Conservation (phyloP, 2,888 invertebrate genomes). For the Alloplasta piceator region DNA sequence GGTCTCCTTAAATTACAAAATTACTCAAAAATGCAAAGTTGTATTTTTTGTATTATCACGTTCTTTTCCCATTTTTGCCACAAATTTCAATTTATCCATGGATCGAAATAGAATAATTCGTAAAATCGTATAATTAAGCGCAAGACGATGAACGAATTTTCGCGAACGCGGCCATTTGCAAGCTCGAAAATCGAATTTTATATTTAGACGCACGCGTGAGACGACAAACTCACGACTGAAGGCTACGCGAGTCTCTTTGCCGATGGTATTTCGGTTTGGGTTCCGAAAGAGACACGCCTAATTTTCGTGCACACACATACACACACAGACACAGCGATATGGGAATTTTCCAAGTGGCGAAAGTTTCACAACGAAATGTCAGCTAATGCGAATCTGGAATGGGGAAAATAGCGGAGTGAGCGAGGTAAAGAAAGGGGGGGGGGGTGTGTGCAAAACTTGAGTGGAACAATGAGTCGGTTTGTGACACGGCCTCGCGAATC, state of each 20-base stretch:
- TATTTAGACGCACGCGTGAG: slow-evolving; percentile 48
- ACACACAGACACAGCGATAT: slow-evolving; percentile 41
- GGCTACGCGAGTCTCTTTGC: slow-evolving; percentile 14
- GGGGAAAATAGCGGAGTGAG: background rate
- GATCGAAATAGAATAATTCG: too few relatives aligned
- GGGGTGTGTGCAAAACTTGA: slow-evolving; percentile 3
- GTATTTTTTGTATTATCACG: too few relatives aligned
- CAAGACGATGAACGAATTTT: slow-evolving; percentile 20
- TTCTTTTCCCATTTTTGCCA: too few relatives aligned
- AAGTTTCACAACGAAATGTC: slow-evolving; percentile 20
- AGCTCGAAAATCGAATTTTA: slow-evolving; percentile 61
- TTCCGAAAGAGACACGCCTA: slow-evolving; percentile 60
- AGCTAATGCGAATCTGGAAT: slow-evolving; percentile 7
- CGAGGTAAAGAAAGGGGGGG: background rate
- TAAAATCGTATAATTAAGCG: too few relatives aligned
- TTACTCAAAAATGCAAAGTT: too few relatives aligned
- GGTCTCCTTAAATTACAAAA: too few relatives aligned
- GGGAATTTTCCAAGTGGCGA: slow-evolving; percentile 7
- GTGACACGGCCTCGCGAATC: slow-evolving; percentile 33
- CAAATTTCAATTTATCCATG: too few relatives aligned
- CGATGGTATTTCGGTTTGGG: slow-evolving; percentile 30
- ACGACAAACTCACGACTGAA: slow-evolving; percentile 47
- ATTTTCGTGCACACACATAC: slow-evolving; percentile 44
- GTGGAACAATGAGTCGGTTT: slow-evolving; percentile 55
- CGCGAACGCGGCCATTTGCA: slow-evolving; percentile 46